These are phyloP conservation scores for Platysternon megacephalum DNA, from an alignment of 2,113 vertebrate species.

Conservation along the genomic window DNA sequence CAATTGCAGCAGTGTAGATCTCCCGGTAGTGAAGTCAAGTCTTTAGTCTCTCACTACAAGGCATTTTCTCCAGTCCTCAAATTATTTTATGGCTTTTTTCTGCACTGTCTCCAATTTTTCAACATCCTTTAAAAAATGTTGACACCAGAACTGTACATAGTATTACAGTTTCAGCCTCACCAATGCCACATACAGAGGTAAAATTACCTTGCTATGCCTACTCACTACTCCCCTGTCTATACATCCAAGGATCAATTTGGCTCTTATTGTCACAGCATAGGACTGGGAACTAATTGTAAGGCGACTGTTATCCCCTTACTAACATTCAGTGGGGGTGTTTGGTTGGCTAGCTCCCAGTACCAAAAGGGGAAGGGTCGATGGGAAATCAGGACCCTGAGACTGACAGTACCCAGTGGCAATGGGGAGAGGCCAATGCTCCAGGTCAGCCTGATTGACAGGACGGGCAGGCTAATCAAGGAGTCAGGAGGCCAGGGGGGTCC, in stretches of 20 bases:
- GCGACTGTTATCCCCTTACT: too few relatives aligned
- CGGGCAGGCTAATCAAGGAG: too few relatives aligned
- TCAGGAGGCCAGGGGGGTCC: too few relatives aligned
- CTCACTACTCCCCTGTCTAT: background rate
- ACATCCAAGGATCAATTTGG: background rate
- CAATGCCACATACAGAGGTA: background rate
- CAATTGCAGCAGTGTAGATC: too few relatives aligned
- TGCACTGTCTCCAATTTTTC: background rate
- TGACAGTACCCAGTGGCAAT: too few relatives aligned
- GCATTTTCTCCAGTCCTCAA: background rate
- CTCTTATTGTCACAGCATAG: background rate
- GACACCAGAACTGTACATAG: background rate
- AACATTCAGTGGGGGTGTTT: too few relatives aligned
- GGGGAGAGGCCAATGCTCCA: too few relatives aligned
- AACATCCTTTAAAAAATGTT: background rate
- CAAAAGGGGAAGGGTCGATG: too few relatives aligned
- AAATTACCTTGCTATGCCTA: background rate
- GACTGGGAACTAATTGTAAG: background rate
- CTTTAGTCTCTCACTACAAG: background rate
- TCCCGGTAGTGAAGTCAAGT: too few relatives aligned
- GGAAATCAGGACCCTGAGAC: too few relatives aligned
- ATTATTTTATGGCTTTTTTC: background rate
- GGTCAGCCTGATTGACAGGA: too few relatives aligned
- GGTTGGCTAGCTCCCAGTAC: too few relatives aligned
- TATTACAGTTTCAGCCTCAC: background rate